These are phyloP conservation scores for Lepidocyrtoides sp. DNA, from an alignment of 2,888 invertebrate species.

Conservation along the genomic window DNA sequence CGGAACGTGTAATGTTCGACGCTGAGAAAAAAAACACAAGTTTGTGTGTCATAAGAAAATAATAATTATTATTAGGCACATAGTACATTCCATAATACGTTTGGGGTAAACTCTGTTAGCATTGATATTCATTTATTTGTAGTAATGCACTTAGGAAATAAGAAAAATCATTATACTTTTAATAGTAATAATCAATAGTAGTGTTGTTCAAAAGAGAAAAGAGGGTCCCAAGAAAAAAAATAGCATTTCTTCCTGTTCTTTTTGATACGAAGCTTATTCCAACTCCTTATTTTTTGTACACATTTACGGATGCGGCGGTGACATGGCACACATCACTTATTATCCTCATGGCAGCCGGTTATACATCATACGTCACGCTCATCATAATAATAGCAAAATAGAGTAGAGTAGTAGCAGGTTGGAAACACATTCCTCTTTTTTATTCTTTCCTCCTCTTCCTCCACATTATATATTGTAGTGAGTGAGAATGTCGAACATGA, in stretches of 20 bases:
- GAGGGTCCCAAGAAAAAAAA: background rate
- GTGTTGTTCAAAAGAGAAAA: background rate
- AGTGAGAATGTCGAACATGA: constrained; percentile 36
- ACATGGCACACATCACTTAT: constrained; percentile 27
- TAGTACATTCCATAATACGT: background rate
- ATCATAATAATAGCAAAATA: constrained; percentile 34
- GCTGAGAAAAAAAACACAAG: background rate
- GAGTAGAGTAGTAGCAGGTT: background rate
- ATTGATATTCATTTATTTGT: background rate
- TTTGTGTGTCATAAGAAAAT: background rate
- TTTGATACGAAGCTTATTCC: background rate
- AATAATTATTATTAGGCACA: background rate
- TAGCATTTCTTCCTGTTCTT: background rate
- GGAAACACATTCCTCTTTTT: background rate
- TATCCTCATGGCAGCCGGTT: constrained; percentile 32
- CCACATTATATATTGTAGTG: background rate
- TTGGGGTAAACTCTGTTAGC: background rate
- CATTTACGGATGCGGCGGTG: constrained; percentile 13
- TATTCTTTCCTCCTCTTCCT: background rate
- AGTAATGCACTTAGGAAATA: background rate
- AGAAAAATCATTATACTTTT: constrained; percentile 1
- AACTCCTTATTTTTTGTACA: background rate
- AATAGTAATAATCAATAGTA: constrained; percentile 36
- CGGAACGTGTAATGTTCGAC: constrained; percentile 78
- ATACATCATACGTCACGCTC: constrained; percentile 51